Evolutionary conservation across 2,888 invertebrate species (phyloP), one percentile per base, ranked within the genome.

Genomic region (Watsonalla binaria): DNA sequence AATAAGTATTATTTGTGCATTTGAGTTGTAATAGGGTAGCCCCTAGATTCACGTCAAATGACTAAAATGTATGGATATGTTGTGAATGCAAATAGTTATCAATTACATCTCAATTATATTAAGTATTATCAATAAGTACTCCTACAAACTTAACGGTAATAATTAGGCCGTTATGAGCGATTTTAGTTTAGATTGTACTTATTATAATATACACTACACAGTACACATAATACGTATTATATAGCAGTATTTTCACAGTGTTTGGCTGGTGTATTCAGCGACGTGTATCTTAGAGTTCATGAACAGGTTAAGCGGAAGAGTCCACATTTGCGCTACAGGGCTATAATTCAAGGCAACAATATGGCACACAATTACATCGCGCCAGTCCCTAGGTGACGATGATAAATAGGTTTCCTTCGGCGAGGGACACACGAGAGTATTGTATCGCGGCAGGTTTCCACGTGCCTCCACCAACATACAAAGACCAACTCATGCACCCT

Each of bases 311-410:
- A 80, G 80, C 80, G 87, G 84, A 85, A 86, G 86, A 81, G 72
- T 63, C 67, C 63, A 74, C 73, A 81, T 81, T 81, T 71, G 70
- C 73, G 71, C 61, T 63, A 66, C 64, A 65, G 64, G 67, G 70
- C 79, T 77, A 89, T 90, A 89, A 86, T 79, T 90, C 85, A 88
- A 74, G 70, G 79, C 78, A 84, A 87, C 88, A 87, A 86, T 87
- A 86, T 84, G 77, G 84, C 82, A 74, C 74, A 87, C 87, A 89
- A 90, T 89, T 89, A 89, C 88, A 82, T 85, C 84, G 78, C 80
- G 66, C 78, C 72, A 69, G 76, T 72, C 74, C 65, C 72, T 70
- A 69, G 81, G 80, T 86, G 89, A 90, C 85, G 90, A 90, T 88
- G 88, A 90, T 84, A 86, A 86, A 90, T 88, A 74, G 71, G 74